Base-by-base conservation (phyloP, 1,140 invertebrate species). In the Eufriesea mexicana region DNA sequence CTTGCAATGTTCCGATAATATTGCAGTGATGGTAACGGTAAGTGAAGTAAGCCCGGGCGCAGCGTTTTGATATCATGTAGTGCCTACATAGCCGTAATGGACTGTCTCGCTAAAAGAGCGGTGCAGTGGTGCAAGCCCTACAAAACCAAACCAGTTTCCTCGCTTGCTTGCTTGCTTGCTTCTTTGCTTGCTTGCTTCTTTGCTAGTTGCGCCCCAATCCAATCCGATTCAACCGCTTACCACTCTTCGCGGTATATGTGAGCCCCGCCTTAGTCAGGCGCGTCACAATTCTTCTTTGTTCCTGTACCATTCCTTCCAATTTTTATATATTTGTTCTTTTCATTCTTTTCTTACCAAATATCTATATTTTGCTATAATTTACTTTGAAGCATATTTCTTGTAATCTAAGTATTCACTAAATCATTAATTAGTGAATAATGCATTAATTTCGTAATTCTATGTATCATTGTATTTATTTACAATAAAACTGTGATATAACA, bases 1-100 rank as follows among this genome's bases (percentile, higher is more conserved):
- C 91, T 92, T 87, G 89, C 81, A 87, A 86, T 86, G 87, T 87
- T 85, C 66, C 70, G 75, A 83, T 83, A 84, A 90, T 91, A 90
- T 89, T 91, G 89, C 79, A 85, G 88, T 84, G 89, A 89, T 89
- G 85, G 77, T 81, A 76, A 90, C 86, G 84, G 87, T 88, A 88
- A 91, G 87, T 91, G 85, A 85, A 90, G 86, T 90, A 91, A 89
- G 90, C 91, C 90, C 91, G 91, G 92, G 91, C 91, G 90, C 90
- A 92, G 90, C 86, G 91, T 92, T 92, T 92, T 90, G 91, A 91
- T 91, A 90, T 92, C 93, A 90, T 93, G 91, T 93, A 92, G 93
- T 94, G 93, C 94, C 94, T 94, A 94, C 94, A 94, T 94, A 94
- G 93, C 93, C 94, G 93, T 94, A 93, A 94, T 94, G 93, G 93